Evolutionary conservation across 1,140 invertebrate species (phyloP).

Genomic region (Drosophila rufa): DNA sequence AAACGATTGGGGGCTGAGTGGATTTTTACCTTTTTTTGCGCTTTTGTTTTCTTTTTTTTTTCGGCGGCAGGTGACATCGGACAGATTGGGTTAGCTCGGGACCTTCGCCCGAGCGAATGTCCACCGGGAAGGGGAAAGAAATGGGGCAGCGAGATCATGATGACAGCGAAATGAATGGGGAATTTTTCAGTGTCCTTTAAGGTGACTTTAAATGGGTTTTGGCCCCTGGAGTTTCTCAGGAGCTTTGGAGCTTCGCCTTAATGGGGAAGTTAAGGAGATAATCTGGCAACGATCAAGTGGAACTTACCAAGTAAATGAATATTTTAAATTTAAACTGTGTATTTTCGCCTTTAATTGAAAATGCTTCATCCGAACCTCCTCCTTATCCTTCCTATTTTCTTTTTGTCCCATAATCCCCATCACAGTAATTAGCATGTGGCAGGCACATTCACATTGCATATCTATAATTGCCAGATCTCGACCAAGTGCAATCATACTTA

Average conservation of each 20-base stretch:
- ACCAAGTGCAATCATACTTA: slow-evolving; percentile 56
- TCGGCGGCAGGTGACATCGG: slow-evolving; percentile 44
- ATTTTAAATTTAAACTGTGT: no score
- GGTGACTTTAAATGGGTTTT: not conserved
- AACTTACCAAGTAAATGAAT: no score
- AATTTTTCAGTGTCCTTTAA: not conserved
- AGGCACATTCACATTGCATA: slow-evolving; percentile 49
- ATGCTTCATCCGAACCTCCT: not conserved
- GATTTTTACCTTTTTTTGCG: slow-evolving; percentile 44
- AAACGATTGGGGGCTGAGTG: slow-evolving; percentile 45
- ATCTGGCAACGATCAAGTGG: no score
- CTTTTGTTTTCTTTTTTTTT: slow-evolving; percentile 25
- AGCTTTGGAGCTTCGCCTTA: no score
- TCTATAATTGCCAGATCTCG: slow-evolving; percentile 60
- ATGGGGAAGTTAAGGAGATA: no score
- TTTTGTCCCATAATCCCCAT: not conserved
- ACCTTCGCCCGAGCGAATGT: slow-evolving; percentile 3
- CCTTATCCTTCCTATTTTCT: not conserved
- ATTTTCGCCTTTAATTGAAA: not conserved
- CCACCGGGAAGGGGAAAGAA: slow-evolving; percentile 10
- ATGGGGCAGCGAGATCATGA: slow-evolving; percentile 14
- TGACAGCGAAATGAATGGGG: slow-evolving; percentile 10
- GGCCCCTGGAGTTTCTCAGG: no score
- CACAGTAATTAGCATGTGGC: slow-evolving; percentile 36
- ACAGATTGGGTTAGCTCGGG: slow-evolving; percentile 40